Base-by-base conservation (phyloP, 1,140 invertebrate species). In the Temnothorax curvispinosus region DNA sequence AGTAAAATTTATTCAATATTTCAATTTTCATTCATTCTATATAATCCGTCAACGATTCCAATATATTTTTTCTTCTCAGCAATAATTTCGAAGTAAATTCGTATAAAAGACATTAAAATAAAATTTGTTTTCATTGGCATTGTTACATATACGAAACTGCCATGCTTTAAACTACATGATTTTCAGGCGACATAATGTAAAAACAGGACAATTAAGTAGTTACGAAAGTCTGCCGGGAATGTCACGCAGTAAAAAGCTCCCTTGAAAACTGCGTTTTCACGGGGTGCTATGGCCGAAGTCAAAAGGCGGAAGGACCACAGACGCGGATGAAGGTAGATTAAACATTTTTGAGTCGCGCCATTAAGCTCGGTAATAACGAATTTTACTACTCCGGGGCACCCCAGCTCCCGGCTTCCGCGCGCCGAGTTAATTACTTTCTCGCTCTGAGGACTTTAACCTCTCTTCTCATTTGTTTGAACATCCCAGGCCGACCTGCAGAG, bases 401-500 rank as follows among this genome's bases (percentile, higher is more conserved):
- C 11, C 56, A 54, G 56, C 27, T 52, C 47, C 58, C 41, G 58
- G 15, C 69, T 65, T 35, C 41, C n/a, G 67, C 41, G 74, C 65
- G 54, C 80, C 65, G 69, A 89, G 77, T 89, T 91, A 91, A 91
- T 91, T 91, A 89, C 89, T 91, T 91, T 88, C 89, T 88, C 77
- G 77, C 86, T 91, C 58, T 84, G 64, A 86, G 84, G 84, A 89
- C 86, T 86, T 84, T 87, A 89, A 91, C 88, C 86, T 86, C 82
- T 86, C 80, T 72, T 80, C 89, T 91, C 88, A 85, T 91, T 91
- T 89, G 88, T 91, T 91, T 91, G 86, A 91, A 91, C 80, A 88
- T 85, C 62, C 74, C 62, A 58, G 44, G 41, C 32, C 78, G 50
- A 56, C 54, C 64, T 64, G 60, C 80, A 13, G 65, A 87, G 52